phyloP scores from a whole-genome alignment of 2,113 vertebrate species.

The Tautogolabrus adspersus region DNA sequence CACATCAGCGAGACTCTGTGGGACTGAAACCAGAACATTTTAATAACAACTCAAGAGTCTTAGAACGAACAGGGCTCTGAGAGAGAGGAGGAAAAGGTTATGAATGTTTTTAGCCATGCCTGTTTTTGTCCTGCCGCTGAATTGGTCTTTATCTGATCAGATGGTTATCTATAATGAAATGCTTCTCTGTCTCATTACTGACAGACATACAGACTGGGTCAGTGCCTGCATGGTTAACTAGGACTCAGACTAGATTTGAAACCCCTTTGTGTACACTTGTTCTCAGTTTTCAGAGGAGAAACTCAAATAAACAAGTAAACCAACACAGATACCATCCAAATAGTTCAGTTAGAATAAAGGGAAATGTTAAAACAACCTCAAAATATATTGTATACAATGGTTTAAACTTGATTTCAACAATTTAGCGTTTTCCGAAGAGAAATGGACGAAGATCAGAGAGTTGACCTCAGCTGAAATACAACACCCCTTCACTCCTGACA shows the following conservation, averaged over 20 bases:
- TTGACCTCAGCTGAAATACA: conserved; percentile 15
- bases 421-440: not conserved
- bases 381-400: no score
- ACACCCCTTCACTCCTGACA: not conserved
- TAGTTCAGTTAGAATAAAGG: no score
- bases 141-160: not conserved
- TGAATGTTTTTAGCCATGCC: not conserved
- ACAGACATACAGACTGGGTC: not conserved
- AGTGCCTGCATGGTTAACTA: not conserved
- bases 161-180: conserved; percentile 20
- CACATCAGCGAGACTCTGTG: not conserved
- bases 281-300: not conserved
- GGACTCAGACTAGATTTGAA: not conserved
- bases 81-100: not conserved
- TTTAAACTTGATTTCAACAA: not conserved
- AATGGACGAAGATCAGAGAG: conserved; percentile 12
- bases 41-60: not conserved
- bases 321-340: no score
- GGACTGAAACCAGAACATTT: not conserved
- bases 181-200: not conserved
- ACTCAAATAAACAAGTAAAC: not conserved
- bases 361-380: no score
- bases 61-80: not conserved
- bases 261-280: not conserved
- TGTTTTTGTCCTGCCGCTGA: not conserved